Percentiles rank a stretch among this genome's conserved stretches.
Evolutionary conservation across 37 sponge, comb jelly and placozoan genomes (phyloP).

Genomic region (Theonella swinhoei): DNA sequence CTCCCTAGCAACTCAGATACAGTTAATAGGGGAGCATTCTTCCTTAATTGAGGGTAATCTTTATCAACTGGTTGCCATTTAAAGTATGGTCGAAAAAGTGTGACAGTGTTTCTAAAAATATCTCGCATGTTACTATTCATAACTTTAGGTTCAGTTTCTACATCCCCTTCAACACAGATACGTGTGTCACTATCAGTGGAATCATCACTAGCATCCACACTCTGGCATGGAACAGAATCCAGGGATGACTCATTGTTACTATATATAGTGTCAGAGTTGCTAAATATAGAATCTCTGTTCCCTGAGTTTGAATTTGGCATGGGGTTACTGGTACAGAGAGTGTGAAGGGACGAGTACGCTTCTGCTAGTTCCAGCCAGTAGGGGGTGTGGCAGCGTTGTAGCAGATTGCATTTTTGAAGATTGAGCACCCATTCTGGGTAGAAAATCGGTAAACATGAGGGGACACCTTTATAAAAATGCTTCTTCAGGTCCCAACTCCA

Average conservation of each 20-base stretch:
- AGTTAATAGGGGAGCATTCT: slow-evolving; percentile 7
- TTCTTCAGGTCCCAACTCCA: too few species aligned
- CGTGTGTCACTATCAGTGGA: not conserved
- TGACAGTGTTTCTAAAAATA: slow-evolving; percentile 18
- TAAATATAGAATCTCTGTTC: not conserved
- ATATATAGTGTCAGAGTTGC: not conserved
- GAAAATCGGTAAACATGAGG: not conserved
- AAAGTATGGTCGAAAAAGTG: slow-evolving; percentile 40
- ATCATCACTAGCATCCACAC: not conserved
- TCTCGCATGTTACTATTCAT: not conserved
- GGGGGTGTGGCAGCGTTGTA: not conserved
- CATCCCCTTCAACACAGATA: not conserved
- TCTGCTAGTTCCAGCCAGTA: not conserved
- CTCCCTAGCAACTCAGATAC: slow-evolving; percentile 1
- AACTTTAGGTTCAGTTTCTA: not conserved
- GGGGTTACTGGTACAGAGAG: not conserved
- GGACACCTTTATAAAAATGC: not conserved
- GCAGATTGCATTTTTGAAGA: not conserved
- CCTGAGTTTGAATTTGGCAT: too few species aligned
- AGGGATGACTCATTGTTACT: too few species aligned
- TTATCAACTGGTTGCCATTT: slow-evolving; percentile 4
- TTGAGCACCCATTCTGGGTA: not conserved
- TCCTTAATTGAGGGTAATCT: not conserved
- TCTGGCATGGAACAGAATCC: too few species aligned
- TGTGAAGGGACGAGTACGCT: not conserved